A percentile compares a stretch with the other conserved stretches of the same genome.
Conservation (phyloP, 2,113 vertebrate genomes). For the Macrotus californicus region DNA sequence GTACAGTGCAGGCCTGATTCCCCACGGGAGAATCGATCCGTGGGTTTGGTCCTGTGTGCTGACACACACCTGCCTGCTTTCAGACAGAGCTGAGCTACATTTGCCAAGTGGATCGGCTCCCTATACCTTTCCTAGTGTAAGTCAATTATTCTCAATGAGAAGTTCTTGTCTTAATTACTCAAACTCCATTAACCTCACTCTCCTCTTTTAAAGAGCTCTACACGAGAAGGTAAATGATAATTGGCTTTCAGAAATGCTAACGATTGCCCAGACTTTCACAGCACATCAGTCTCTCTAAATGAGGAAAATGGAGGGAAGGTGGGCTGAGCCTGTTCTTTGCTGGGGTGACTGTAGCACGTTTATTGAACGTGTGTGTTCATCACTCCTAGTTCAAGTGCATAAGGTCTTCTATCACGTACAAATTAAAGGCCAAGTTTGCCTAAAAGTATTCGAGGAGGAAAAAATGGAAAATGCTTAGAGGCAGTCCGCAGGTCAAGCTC, state of each 20-base stretch:
- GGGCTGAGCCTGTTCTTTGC: background rate
- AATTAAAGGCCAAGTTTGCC: background rate
- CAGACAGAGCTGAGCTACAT: too few species aligned
- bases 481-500: background rate
- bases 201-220: background rate
- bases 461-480: background rate
- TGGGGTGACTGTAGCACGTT: background rate
- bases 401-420: background rate
- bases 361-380: background rate
- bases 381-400: background rate
- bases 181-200: background rate
- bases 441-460: background rate
- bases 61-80: too few species aligned
- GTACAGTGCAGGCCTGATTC: too few species aligned
- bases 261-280: conserved; percentile 19
- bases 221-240: background rate
- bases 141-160: background rate
- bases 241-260: conserved; percentile 12
- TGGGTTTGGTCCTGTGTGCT: too few species aligned
- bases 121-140: background rate
- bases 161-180: background rate
- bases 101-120: too few species aligned
- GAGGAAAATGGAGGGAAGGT: background rate
- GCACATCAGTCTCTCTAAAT: background rate
- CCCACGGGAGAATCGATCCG: too few species aligned